Evolutionary conservation across 2,888 invertebrate genomes (phyloP).

Genomic region (Antheraea assamensis): DNA sequence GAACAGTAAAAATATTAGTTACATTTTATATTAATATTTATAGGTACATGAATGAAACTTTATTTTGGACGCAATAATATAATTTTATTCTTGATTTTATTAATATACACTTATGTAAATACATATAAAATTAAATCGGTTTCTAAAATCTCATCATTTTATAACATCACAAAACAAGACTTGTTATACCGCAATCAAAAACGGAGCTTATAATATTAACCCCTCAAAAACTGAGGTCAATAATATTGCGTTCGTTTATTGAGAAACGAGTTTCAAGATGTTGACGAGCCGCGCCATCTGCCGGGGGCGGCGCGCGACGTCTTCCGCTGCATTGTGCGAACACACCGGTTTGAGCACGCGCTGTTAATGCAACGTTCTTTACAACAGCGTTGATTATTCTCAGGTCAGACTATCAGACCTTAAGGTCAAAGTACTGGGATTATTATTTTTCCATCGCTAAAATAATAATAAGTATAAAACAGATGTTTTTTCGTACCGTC

Average conservation of each 20-base stretch:
- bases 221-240: conserved; percentile 60
- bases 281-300: conserved; percentile 58
- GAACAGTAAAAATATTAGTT: too few species aligned
- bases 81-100: too few species aligned
- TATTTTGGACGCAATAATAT: too few species aligned
- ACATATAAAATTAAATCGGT: background rate
- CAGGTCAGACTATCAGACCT: conserved; percentile 37
- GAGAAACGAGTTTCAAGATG: conserved; percentile 64
- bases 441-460: background rate
- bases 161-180: conserved; percentile 8
- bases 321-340: conserved; percentile 77
- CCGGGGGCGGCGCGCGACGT: conserved; percentile 74
- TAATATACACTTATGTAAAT: too few species aligned
- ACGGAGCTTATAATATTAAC: conserved; percentile 15
- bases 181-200: conserved; percentile 17
- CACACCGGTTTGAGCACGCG: conserved; percentile 73
- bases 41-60: too few species aligned
- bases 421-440: conserved; percentile 26
- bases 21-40: too few species aligned
- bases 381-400: conserved; percentile 25
- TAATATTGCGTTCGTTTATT: conserved; percentile 58
- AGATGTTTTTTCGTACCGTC: background rate
- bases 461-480: background rate
- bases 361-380: conserved; percentile 38
- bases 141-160: background rate